Evolutionary conservation across 2,113 vertebrate genomes (phyloP).

Genomic region (Cebus imitator): DNA sequence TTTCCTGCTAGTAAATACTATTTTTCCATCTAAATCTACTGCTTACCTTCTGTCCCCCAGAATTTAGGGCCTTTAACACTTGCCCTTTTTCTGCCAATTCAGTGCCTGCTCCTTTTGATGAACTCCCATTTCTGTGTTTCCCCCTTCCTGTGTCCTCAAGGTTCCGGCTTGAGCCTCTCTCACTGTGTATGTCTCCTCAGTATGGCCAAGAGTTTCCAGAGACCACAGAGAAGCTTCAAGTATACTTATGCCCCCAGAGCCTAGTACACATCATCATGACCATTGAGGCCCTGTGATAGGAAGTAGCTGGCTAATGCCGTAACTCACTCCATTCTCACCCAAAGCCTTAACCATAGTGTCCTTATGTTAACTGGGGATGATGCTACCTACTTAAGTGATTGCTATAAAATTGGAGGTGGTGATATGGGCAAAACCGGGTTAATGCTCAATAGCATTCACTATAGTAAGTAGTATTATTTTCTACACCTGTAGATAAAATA

Average conservation of each 20-base stretch:
- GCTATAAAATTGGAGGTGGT: not conserved
- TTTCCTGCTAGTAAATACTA: not conserved
- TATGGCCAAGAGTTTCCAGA: not conserved
- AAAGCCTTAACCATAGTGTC: not conserved
- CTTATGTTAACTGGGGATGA: not conserved
- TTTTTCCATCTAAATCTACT: not conserved
- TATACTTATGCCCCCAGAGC: fast-evolving
- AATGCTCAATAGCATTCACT: not conserved
- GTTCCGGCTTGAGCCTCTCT: not conserved
- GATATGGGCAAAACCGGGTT: not conserved
- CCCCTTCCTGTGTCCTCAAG: not conserved
- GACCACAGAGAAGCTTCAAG: not conserved
- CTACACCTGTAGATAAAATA: not conserved
- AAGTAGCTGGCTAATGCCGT: not conserved
- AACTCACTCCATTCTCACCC: not conserved
- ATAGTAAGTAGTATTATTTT: not conserved
- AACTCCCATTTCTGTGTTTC: not conserved
- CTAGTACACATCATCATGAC: fast-evolving
- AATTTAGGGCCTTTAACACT: not conserved
- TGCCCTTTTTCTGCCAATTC: not conserved
- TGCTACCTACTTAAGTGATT: not conserved
- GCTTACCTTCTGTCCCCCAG: not conserved
- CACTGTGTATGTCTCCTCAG: not conserved
- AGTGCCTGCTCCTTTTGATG: not conserved
- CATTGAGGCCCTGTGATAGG: not conserved